Evolutionary conservation across 2,888 invertebrate species (phyloP).

Genomic region (Amiota minor): DNA sequence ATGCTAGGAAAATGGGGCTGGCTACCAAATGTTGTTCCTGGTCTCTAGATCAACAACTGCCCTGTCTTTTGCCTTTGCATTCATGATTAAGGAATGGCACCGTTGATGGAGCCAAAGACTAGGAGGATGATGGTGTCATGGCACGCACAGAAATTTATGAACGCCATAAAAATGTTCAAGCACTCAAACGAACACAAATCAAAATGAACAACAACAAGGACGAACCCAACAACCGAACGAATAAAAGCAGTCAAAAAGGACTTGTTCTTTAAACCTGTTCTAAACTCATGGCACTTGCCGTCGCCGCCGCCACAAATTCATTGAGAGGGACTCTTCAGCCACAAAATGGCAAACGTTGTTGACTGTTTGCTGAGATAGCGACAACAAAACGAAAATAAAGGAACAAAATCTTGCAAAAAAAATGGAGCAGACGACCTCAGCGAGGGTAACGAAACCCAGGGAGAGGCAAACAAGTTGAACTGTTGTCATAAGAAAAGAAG

Average conservation of each 20-base stretch:
- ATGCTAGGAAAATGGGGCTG: too few species aligned
- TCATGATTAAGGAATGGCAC: too few species aligned
- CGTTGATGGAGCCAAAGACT: too few species aligned
- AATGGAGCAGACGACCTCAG: background rate
- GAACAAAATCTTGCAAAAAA: background rate
- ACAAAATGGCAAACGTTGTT: constrained; percentile 5
- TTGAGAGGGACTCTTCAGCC: background rate
- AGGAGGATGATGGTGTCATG: background rate
- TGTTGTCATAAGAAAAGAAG: constrained; percentile 41
- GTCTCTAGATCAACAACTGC: too few species aligned
- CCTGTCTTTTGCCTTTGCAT: too few species aligned
- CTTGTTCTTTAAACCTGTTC: too few species aligned
- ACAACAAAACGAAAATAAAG: background rate
- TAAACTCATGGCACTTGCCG: background rate
- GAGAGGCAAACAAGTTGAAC: background rate
- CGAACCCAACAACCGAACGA: background rate
- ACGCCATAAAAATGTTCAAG: background rate
- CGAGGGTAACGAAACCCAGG: background rate
- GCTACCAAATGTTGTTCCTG: background rate
- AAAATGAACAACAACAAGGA: background rate
- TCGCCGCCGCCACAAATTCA: background rate
- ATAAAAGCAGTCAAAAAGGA: background rate
- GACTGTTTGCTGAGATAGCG: background rate
- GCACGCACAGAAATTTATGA: constrained; percentile 24
- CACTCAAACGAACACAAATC: constrained; percentile 1